phyloP scores from a whole-genome alignment of 2,888 invertebrate genomes.

The Drosophila formosana region DNA sequence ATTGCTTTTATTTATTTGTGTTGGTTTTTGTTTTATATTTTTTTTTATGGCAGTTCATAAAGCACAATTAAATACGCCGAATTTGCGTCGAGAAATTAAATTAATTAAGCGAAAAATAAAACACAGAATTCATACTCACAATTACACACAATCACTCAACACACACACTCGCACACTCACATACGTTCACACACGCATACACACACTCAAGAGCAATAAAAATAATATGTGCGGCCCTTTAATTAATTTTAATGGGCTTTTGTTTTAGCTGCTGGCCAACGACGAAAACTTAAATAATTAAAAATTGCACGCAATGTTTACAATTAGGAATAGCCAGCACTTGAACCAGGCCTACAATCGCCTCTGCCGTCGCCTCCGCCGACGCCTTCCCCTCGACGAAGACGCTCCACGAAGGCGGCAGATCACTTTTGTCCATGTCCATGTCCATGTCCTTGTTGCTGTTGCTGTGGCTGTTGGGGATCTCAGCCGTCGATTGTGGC shows the following conservation, averaged over 20 bases:
- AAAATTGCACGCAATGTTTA: slow-evolving; percentile 84
- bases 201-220: slow-evolving; percentile 66
- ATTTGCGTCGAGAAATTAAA: slow-evolving; percentile 74
- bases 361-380: neutral
- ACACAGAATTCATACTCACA: slow-evolving; percentile 50
- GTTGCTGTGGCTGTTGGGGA: neutral
- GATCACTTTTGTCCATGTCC: neutral
- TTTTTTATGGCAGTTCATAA: slow-evolving; percentile 82
- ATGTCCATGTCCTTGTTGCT: neutral
- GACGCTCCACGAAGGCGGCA: neutral
- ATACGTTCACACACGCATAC: slow-evolving; percentile 11
- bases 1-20: slow-evolving; percentile 35
- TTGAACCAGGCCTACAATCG: slow-evolving; percentile 45
- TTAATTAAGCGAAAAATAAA: slow-evolving; percentile 76
- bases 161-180: slow-evolving; percentile 9
- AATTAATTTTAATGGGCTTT: slow-evolving; percentile 79
- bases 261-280: slow-evolving; percentile 59
- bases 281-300: slow-evolving; percentile 83
- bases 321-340: slow-evolving; percentile 78
- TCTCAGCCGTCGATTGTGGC: slow-evolving; percentile 17
- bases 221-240: slow-evolving; percentile 75
- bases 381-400: no score
- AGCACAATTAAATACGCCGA: slow-evolving; percentile 76
- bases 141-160: slow-evolving; percentile 37
- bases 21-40: slow-evolving; percentile 36